phyloP scores from a whole-genome alignment of 2,888 invertebrate genomes.

The Asteroscopus sphinx region DNA sequence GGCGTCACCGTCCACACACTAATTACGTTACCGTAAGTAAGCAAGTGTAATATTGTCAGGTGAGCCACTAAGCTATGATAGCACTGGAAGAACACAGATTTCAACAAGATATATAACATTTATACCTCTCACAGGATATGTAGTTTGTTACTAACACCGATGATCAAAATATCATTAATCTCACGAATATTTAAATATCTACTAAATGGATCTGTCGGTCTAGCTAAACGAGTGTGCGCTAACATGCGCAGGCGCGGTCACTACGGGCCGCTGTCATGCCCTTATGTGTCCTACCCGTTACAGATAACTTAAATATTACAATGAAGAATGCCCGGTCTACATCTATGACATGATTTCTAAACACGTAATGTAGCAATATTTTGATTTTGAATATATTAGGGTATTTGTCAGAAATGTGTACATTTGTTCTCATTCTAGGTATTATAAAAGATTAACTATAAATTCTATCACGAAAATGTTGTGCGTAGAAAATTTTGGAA shows the following conservation, averaged over 20 bases:
- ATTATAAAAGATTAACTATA: slow-evolving; percentile 70
- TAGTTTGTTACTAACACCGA: slow-evolving; percentile 81
- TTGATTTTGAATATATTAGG: slow-evolving; percentile 49
- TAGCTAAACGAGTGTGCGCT: slow-evolving; percentile 55
- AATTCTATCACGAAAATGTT: slow-evolving; percentile 83
- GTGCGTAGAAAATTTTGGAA: slow-evolving; percentile 85
- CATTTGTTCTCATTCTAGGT: slow-evolving; percentile 63
- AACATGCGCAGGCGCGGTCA: slow-evolving; percentile 1
- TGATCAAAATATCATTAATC: slow-evolving; percentile 70
- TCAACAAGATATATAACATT: slow-evolving; percentile 72
- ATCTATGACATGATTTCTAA: slow-evolving; percentile 50
- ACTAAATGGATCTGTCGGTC: slow-evolving; percentile 57
- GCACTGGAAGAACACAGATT: slow-evolving; percentile 86
- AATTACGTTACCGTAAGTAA: slow-evolving; percentile 27
- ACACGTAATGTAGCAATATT: slow-evolving; percentile 34
- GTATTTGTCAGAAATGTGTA: slow-evolving; percentile 66
- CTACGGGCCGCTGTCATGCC: background rate
- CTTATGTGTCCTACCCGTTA: slow-evolving; percentile 12
- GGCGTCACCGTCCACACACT: slow-evolving; percentile 12
- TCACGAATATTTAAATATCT: slow-evolving; percentile 64
- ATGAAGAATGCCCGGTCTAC: slow-evolving; percentile 40
- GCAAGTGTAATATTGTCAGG: slow-evolving; percentile 78
- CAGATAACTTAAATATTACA: slow-evolving; percentile 38
- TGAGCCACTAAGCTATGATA: slow-evolving; percentile 77
- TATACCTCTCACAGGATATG: slow-evolving; percentile 77